Percentiles rank a stretch among this genome's conserved stretches.
Conservation (phyloP, 2,113 vertebrate genomes). For the Bos javanicus region DNA sequence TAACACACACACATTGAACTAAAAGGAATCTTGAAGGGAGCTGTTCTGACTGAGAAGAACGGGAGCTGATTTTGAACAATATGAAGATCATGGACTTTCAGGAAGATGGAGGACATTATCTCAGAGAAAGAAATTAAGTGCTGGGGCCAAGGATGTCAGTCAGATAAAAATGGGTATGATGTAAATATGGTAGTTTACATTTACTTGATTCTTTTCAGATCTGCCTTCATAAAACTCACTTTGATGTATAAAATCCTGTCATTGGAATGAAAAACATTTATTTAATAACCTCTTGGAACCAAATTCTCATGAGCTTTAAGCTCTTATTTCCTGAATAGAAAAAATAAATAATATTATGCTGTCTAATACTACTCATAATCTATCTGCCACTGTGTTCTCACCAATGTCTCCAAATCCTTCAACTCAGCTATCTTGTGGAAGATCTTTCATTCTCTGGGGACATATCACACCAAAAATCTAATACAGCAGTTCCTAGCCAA, state of each 20-base stretch:
- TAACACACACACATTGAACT: background rate
- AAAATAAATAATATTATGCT: background rate
- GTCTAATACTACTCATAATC: background rate
- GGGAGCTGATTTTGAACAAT: background rate
- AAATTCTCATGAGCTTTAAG: background rate
- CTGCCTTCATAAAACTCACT: background rate
- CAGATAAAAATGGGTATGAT: background rate
- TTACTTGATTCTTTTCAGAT: background rate
- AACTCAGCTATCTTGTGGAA: background rate
- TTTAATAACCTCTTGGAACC: background rate
- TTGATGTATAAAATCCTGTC: background rate
- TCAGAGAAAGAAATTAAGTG: background rate
- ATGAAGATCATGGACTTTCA: background rate
- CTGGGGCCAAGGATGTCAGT: background rate
- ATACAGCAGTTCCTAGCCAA: background rate
- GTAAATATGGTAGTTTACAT: background rate
- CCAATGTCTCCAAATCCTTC: background rate
- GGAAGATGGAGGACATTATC: background rate
- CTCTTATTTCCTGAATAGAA: background rate
- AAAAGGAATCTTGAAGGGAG: background rate
- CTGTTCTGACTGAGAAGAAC: background rate
- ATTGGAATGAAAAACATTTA: background rate
- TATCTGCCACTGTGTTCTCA: background rate
- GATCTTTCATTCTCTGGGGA: background rate
- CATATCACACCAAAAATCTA: background rate